A percentile compares a stretch with the other conserved stretches of the same genome.
Conservation (phyloP, 1,140 invertebrate genomes). For the Heliconius himera region DNA sequence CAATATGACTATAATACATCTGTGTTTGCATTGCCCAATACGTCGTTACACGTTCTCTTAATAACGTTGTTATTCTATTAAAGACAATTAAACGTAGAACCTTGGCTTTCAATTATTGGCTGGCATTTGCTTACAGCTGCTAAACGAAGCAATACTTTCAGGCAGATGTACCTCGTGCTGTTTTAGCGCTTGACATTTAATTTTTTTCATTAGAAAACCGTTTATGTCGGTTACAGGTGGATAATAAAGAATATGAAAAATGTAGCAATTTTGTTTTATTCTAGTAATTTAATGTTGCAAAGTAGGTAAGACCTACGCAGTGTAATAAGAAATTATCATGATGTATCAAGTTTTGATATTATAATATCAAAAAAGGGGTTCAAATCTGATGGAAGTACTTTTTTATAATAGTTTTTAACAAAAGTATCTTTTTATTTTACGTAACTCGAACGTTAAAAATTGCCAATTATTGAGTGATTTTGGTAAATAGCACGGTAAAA, state of each 20-base stretch:
- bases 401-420: too few relatives aligned
- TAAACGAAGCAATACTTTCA: constrained; percentile 60
- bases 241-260: constrained; percentile 11
- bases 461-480: too few relatives aligned
- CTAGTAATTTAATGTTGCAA: not conserved
- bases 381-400: too few relatives aligned
- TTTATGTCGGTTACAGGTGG: constrained; percentile 36
- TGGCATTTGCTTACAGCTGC: constrained; percentile 75
- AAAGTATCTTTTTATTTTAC: too few relatives aligned
- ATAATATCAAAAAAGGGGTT: too few relatives aligned
- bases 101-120: constrained; percentile 64
- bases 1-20: not conserved
- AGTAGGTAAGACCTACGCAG: not conserved
- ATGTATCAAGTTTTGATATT: too few relatives aligned
- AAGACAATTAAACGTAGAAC: constrained; percentile 25
- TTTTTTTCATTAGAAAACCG: constrained; percentile 45
- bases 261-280: not conserved
- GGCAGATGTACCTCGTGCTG: constrained; percentile 61
- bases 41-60: not conserved
- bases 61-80: constrained; percentile 22
- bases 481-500: too few relatives aligned
- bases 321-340: not conserved
- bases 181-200: constrained; percentile 55
- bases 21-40: not conserved
- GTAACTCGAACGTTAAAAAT: too few relatives aligned